A percentile compares a stretch with the other conserved stretches of the same genome.
Conservation (phyloP, 1,140 invertebrate species). For the Mesaphorura yosii region DNA sequence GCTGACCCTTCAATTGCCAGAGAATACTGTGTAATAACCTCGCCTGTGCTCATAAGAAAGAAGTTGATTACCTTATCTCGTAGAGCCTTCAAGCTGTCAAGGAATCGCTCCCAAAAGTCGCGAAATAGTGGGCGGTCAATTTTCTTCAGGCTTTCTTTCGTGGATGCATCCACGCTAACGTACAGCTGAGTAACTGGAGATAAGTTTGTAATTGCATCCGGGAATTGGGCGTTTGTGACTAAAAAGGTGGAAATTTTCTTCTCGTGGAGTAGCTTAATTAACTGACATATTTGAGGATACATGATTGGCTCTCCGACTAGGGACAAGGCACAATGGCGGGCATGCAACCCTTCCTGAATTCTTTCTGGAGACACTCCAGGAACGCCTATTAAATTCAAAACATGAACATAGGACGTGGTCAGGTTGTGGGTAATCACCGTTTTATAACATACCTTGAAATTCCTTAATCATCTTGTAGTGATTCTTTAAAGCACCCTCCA, state of each 20-base stretch:
- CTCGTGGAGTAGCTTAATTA: constrained; percentile 44
- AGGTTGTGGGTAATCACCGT: too few relatives aligned
- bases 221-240: constrained; percentile 55
- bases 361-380: constrained; percentile 47
- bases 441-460: too few relatives aligned
- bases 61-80: constrained; percentile 38
- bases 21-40: constrained; percentile 2
- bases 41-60: background rate
- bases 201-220: constrained; percentile 46
- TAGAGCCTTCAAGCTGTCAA: constrained; percentile 46
- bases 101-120: constrained; percentile 52
- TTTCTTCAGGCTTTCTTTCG: constrained; percentile 52
- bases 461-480: constrained; percentile 50
- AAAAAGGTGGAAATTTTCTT: constrained; percentile 48
- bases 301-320: constrained; percentile 56
- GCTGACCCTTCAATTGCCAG: constrained; percentile 38
- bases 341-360: constrained; percentile 43
- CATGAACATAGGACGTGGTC: too few relatives aligned
- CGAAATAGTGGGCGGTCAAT: constrained; percentile 51
- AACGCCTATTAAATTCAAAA: too few relatives aligned
- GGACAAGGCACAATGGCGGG: constrained; percentile 50
- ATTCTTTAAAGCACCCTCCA: constrained; percentile 45
- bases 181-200: constrained; percentile 52
- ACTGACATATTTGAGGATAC: constrained; percentile 53
- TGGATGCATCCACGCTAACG: constrained; percentile 52